Base-by-base conservation (phyloP, 2,888 invertebrate species). In the Napeogenes inachia region DNA sequence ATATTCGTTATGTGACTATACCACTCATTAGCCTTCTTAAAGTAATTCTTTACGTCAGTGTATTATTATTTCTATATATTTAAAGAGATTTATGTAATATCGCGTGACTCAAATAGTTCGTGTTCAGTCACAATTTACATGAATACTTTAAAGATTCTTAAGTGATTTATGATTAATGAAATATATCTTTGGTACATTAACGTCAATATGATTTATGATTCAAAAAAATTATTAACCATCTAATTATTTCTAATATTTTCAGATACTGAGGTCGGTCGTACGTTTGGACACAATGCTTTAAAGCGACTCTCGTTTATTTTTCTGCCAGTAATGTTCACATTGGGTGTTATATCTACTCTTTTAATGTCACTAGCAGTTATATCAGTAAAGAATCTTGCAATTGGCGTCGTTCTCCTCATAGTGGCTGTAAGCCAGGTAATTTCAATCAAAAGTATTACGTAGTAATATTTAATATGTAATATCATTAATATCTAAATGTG, bases 261-360 rank as follows among this genome's bases (percentile, higher is more conserved):
- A 86, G 86, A 84, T 67, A 47, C 77, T 71, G 74, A 74, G 85
- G 91, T 91, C 87, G 92, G 93, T 72, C 92, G 95, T 71, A 95
- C 95, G 64, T 93, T 95, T 71, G 94, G 94, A 38, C 94, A 94
- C 79, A 94, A 94, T 77, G 93, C 94, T 13, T 81, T 94, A 69
- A 94, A 94, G 73, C 89, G 94, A 38, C 91, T 95, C 57, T 93
- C 94, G 65, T 92, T 95, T 76, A 93, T 94, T 46, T 87, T 95
- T 71, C 92, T 95, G 54, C 94, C 94, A 0, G 93, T 94, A 62
- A 94, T 95, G 89, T 95, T 94, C 87, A 94, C 95, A 61, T 80
- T 95, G 72, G 95, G 95, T 30, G 93, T 95, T 58, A 94, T 94
- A 62, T 94, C 95, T 58, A 95, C 95, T 0, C 85, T 95, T 57